phyloP scores from a whole-genome alignment of 2,888 invertebrate species.

The Allygus modestus region DNA sequence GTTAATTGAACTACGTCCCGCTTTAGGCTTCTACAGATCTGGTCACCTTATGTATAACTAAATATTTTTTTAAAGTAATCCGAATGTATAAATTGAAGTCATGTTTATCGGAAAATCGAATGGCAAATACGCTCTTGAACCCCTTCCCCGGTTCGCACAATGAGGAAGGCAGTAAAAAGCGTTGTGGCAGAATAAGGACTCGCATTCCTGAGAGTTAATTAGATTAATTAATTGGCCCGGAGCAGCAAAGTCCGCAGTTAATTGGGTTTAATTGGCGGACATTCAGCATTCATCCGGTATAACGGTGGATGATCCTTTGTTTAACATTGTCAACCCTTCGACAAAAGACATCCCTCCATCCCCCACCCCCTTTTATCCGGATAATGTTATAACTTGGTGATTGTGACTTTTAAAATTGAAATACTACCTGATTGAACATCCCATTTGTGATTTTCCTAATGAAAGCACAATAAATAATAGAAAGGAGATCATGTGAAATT shows the following conservation, averaged over 20 bases:
- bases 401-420: background rate
- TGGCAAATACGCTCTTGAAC: background rate
- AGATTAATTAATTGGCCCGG: constrained; percentile 43
- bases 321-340: constrained; percentile 31
- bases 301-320: constrained; percentile 28
- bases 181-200: constrained; percentile 23
- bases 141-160: background rate
- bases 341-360: constrained; percentile 17
- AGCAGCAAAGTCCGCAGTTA: constrained; percentile 23
- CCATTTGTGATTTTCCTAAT: too few relatives aligned
- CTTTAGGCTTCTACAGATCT: too few relatives aligned
- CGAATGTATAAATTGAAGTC: too few relatives aligned
- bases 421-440: too few relatives aligned
- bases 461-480: too few relatives aligned
- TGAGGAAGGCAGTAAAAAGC: constrained; percentile 5
- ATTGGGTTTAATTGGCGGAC: constrained; percentile 43
- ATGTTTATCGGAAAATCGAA: background rate
- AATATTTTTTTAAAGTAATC: too few relatives aligned
- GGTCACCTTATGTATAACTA: too few relatives aligned
- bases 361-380: background rate
- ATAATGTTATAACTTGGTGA: background rate
- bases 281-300: constrained; percentile 16
- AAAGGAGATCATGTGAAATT: too few relatives aligned
- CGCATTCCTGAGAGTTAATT: constrained; percentile 20
- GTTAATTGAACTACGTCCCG: too few relatives aligned